These are phyloP conservation scores for Macrostomum lignano DNA, from an alignment of 1,140 invertebrate species.

Conservation along the genomic window DNA sequence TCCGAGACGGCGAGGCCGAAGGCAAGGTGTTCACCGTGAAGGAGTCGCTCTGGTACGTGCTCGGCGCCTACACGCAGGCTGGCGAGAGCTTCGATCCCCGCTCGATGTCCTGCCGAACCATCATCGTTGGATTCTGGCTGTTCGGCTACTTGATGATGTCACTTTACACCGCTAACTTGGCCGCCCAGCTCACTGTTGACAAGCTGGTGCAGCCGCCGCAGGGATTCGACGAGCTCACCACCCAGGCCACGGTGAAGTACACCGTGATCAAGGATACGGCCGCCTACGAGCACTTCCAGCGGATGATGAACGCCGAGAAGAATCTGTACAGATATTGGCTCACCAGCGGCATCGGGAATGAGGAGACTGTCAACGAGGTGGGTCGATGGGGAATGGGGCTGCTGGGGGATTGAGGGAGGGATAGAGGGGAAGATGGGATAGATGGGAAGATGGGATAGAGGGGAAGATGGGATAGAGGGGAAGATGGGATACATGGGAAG, in stretches of 20 bases:
- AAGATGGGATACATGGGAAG: too few relatives aligned
- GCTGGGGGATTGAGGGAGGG: too few relatives aligned
- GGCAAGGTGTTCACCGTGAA: not conserved
- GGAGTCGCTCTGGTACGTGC: constrained; percentile 1
- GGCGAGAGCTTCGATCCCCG: constrained; percentile 26
- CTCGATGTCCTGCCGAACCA: constrained; percentile 58
- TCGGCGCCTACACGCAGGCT: constrained; percentile 1
- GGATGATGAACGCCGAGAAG: constrained; percentile 2
- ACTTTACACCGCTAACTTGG: constrained; percentile 85
- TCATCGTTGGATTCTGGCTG: constrained; percentile 86
- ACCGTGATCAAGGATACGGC: not conserved
- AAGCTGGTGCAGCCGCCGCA: constrained; percentile 10
- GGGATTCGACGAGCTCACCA: constrained; percentile 51
- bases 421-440: too few relatives aligned
- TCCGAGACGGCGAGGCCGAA: constrained; percentile 31
- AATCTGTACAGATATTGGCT: not conserved
- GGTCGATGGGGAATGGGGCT: too few relatives aligned
- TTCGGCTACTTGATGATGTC: constrained; percentile 91
- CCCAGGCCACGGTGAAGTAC: constrained; percentile 40
- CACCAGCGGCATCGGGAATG: too few relatives aligned
- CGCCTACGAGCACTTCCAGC: not conserved
- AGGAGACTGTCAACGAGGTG: too few relatives aligned
- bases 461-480: too few relatives aligned
- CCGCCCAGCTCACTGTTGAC: constrained; percentile 69
- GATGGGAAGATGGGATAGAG: too few relatives aligned